Conservation (phyloP, 1,140 invertebrate species). For the Tetramorium parvispinum region DNA sequence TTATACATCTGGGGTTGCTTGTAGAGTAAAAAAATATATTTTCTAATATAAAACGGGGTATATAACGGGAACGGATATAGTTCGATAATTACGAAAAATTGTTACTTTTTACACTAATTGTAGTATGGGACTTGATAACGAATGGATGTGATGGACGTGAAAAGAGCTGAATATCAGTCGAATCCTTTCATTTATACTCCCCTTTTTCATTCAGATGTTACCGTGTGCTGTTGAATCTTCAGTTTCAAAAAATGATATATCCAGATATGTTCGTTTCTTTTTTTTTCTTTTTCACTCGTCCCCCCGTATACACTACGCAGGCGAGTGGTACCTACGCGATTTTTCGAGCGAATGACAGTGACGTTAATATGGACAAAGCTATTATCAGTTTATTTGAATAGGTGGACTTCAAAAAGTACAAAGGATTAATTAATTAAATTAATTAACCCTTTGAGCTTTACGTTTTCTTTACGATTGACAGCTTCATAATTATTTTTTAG, state of each 20-base stretch:
- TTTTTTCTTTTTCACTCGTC: slow-evolving; percentile 22
- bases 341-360: slow-evolving; percentile 53
- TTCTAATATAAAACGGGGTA: slow-evolving; percentile 10
- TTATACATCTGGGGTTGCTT: neutral
- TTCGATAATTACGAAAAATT: slow-evolving; percentile 55
- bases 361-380: slow-evolving; percentile 56
- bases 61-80: slow-evolving; percentile 26
- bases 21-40: slow-evolving; percentile 20
- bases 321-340: neutral
- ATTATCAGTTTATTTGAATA: slow-evolving; percentile 45
- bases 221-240: slow-evolving; percentile 49
- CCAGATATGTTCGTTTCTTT: slow-evolving; percentile 32
- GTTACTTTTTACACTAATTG: slow-evolving; percentile 40
- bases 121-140: slow-evolving; percentile 40
- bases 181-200: slow-evolving; percentile 40
- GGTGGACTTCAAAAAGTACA: slow-evolving; percentile 49
- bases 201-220: slow-evolving; percentile 53
- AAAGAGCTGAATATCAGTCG: slow-evolving; percentile 44
- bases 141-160: slow-evolving; percentile 45
- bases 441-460: slow-evolving; percentile 31
- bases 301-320: neutral
- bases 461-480: slow-evolving; percentile 5
- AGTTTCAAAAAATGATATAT: slow-evolving; percentile 58
- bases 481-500: slow-evolving; percentile 15
- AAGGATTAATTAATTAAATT: slow-evolving; percentile 57